Percentiles rank a stretch among this genome's conserved stretches.
Conservation (phyloP, 2,797 vertebrate genomes). For the Aldrovandia affinis region DNA sequence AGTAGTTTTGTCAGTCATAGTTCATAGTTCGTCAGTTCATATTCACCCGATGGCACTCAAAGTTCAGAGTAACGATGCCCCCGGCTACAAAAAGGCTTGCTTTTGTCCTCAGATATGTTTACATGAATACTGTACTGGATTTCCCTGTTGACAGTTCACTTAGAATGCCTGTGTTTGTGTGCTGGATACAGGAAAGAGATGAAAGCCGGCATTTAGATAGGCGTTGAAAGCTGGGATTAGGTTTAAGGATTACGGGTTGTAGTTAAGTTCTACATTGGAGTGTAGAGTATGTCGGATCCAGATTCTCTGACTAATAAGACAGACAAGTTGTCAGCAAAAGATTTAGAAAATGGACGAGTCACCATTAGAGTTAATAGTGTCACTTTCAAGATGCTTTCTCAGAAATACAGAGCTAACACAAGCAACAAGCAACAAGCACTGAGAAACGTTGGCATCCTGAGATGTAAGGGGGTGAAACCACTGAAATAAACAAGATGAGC, state of each 20-base stretch:
- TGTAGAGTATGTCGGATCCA: not conserved
- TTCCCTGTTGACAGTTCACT: not conserved
- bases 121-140: conserved; percentile 11
- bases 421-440: not conserved
- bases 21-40: not conserved
- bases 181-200: not conserved
- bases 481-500: not conserved
- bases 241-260: conserved; percentile 14
- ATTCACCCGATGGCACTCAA: not conserved
- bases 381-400: not conserved
- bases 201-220: not conserved
- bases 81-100: not conserved
- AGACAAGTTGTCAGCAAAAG: not conserved
- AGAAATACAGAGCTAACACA: not conserved
- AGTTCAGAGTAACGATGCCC: not conserved
- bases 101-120: conserved; percentile 14
- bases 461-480: not conserved
- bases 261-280: conserved; percentile 1
- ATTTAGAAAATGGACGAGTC: not conserved
- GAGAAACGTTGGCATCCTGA: not conserved
- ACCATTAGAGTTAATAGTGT: not conserved
- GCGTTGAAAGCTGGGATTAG: conserved; percentile 12
- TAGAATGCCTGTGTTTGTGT: not conserved
- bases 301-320: not conserved
- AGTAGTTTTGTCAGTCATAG: not conserved